phyloP scores from a whole-genome alignment of 2,888 invertebrate species.

The Lasioglossum figueresi region DNA sequence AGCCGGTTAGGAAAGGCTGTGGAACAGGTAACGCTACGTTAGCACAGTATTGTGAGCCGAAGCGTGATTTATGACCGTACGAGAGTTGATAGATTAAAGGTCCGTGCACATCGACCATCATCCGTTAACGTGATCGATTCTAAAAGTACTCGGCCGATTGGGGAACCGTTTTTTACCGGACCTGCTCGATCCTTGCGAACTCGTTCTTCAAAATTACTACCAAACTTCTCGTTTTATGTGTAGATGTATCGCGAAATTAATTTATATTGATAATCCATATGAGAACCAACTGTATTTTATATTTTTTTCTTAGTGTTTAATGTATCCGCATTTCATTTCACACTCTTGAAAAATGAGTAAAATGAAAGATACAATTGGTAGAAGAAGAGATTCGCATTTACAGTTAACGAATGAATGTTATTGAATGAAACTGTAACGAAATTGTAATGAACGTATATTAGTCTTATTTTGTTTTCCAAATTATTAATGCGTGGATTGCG shows the following conservation, averaged over 20 bases:
- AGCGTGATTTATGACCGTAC: constrained; percentile 45
- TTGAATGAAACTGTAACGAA: too few relatives aligned
- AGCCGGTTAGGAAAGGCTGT: constrained; percentile 11
- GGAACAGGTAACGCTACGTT: constrained; percentile 35
- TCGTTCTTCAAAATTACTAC: neutral
- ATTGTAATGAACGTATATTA: too few relatives aligned
- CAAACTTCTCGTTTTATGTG: neutral
- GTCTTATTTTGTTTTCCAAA: too few relatives aligned
- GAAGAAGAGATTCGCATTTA: too few relatives aligned
- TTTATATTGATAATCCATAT: too few relatives aligned
- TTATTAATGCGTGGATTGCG: too few relatives aligned
- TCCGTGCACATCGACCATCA: constrained; percentile 14
- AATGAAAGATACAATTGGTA: too few relatives aligned
- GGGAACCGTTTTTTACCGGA: neutral
- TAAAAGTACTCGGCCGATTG: neutral
- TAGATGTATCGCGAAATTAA: neutral
- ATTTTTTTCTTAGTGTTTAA: neutral
- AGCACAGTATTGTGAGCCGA: constrained; percentile 41
- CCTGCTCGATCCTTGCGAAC: neutral
- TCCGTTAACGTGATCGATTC: neutral
- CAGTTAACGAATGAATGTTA: too few relatives aligned
- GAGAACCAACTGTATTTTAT: neutral
- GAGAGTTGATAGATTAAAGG: constrained; percentile 13
- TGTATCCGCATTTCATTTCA: neutral
- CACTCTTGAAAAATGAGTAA: neutral